Conservation (phyloP, 1,140 invertebrate genomes). For the Diuraphis noxia region DNA sequence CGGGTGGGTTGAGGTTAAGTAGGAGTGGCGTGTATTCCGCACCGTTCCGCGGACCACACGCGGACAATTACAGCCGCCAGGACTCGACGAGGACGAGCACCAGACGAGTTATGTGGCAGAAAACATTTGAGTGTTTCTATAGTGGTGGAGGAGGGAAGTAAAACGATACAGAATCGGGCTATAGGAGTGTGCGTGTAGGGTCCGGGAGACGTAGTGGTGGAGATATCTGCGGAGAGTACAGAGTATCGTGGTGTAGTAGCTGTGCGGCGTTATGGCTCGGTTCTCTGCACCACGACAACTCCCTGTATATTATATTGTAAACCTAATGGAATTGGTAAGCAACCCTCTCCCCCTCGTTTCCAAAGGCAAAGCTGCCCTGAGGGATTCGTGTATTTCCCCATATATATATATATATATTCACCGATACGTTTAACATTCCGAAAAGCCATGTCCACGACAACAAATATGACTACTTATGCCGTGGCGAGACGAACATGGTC, state of each 20-base stretch:
- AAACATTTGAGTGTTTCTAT: not conserved
- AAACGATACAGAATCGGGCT: not conserved
- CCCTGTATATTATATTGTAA: not conserved
- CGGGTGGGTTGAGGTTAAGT: too few relatives aligned
- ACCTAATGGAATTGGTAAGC: conserved; percentile 24
- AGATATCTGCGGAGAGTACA: not conserved
- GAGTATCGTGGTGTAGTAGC: not conserved
- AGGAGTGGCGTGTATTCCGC: not conserved
- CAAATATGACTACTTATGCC: too few relatives aligned
- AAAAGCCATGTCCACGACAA: not conserved
- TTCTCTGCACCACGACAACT: not conserved
- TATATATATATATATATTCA: not conserved
- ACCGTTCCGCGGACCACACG: not conserved
- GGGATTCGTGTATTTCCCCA: not conserved
- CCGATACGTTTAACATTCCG: conserved; percentile 16
- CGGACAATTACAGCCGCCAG: conserved; percentile 23
- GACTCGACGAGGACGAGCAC: not conserved
- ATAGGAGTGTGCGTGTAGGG: not conserved
- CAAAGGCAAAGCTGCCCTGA: not conserved
- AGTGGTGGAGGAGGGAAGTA: not conserved
- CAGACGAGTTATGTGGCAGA: conserved; percentile 36
- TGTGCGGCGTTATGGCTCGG: not conserved
- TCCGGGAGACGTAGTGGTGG: not conserved
- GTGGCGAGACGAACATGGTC: too few relatives aligned
- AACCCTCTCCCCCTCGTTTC: too few relatives aligned